Base-by-base conservation (phyloP, 2,797 vertebrate species). In the Amphiprion clarkii region DNA sequence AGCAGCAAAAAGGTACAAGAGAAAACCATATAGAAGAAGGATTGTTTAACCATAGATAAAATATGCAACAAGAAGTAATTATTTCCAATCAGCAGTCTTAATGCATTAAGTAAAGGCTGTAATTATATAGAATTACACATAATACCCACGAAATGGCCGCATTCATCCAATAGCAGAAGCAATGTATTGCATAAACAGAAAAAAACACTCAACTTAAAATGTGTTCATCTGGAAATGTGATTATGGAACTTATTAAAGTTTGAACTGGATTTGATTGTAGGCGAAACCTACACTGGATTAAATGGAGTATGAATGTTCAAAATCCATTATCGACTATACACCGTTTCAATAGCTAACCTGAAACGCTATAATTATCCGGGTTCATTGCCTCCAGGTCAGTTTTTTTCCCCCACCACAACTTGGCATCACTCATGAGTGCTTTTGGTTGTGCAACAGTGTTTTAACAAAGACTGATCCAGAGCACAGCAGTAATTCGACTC, bases 321-420 rank as follows among this genome's bases (percentile, higher is more conserved):
- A 33, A 44, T 52, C 49, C 6, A 13, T 68, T 53, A 23, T 0
- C 16, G 6, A n/a, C 36, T 0, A 46, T 58, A 12, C 40, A 33
- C 27, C 17, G 17, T 27, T 56, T 74, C 25, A 70, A 4, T 56
- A 70, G 27, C 25, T 40, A 55, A 40, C 17, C 29, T 13, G 9
- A 59, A 46, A 31, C 51, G 46, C 42, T 60, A 11, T 56, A 63
- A 70, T 71, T 68, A 56, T 27, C 12, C 57, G 17, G 31, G 36
- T 31, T 75, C 23, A 39, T 27, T 56, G 71, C 80, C 74, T 63
- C 48, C n/a, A 17, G 77, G 51, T 12, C 14, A 14, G 21, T 42
- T 67, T 27, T 48, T 71, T 39, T 1, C n/a, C 13, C 9, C n/a
- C 12, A 5, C 6, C 10, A 27, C 25, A 59, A 17, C 58, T 70